Evolutionary conservation across 2,797 vertebrate genomes (phyloP), one percentile per base, ranked within the genome.

Genomic region (Ptychobarbus kaznakovi): DNA sequence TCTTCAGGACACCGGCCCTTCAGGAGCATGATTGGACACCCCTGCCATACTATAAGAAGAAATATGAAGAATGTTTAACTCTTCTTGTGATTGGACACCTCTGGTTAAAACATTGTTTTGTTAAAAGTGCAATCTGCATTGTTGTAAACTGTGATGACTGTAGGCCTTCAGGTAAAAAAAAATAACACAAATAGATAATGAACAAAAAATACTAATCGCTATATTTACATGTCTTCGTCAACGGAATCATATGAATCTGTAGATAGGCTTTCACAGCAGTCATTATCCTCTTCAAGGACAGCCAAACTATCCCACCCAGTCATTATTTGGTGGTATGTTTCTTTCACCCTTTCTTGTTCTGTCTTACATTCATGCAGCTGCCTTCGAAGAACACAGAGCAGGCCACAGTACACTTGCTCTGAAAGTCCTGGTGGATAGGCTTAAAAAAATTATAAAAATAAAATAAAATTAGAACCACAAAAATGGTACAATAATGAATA

Each of bases 371-470:
- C 79, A 63, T 35, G 22, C 22, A 81, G 61, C 79, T 81, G 65
- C 10, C 9, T n/a, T 25, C 28, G 28, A 46, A 66, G 13, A 81
- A 65, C 2, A 68, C 80, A 68, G 61, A 49, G 65, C 63, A 81
- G 20, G 10, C 78, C 80, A 69, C 12, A 66, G 28, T 49, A 69
- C 4, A 44, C 65, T 5, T 53, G 2, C 28, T 44, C 40, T 22
- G 44, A 69, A 11, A 81, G n/a, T 49, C 76, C 53, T 61, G 53
- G 12, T 78, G 75, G 75, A 38, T n/a, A 61, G 32, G 58, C 32
- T 42, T 13, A 70, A 35, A 35, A 2, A 3, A 35, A 35, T 3
- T 35, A 35, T 40, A 40, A 5, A 40, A 5, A 6, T 40, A 63
- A 28, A 28, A 28, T 28, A 28, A 28, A 28, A 46, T 4, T 49